Percentiles rank a stretch among this genome's conserved stretches.
Evolutionary conservation across 2,888 invertebrate genomes (phyloP).

Genomic region (Agrotis puta): DNA sequence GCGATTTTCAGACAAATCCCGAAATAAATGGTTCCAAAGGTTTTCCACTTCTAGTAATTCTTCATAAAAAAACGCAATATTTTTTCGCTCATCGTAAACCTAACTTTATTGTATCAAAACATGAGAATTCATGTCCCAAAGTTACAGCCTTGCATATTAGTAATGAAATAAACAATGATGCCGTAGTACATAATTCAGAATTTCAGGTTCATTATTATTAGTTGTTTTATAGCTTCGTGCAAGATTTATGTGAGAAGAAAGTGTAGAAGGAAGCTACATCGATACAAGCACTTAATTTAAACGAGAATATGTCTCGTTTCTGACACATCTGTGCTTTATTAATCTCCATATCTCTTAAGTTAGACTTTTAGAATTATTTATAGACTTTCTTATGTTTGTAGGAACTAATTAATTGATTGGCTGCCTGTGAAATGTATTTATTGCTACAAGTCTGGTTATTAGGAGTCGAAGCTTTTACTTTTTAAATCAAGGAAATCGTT

Average conservation of each 20-base stretch:
- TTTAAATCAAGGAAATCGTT: constrained; percentile 53
- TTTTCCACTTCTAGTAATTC: not conserved
- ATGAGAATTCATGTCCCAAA: constrained; percentile 27
- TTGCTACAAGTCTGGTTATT: constrained; percentile 30
- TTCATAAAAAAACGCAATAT: not conserved
- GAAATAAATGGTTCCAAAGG: not conserved
- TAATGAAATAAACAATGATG: constrained; percentile 20
- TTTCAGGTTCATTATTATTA: constrained; percentile 29
- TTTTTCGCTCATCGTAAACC: not conserved
- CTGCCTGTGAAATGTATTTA: constrained; percentile 39
- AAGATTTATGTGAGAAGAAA: constrained; percentile 53
- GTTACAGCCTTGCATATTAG: constrained; percentile 3
- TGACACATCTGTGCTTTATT: constrained; percentile 18
- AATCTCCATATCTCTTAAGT: constrained; percentile 29
- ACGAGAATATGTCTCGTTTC: constrained; percentile 10
- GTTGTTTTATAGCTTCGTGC: constrained; percentile 20
- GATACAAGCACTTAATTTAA: constrained; percentile 27
- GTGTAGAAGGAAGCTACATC: constrained; percentile 26
- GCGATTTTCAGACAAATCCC: not conserved
- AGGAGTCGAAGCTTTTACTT: constrained; percentile 54
- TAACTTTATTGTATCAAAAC: not conserved
- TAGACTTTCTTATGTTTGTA: constrained; percentile 39
- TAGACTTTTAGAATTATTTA: constrained; percentile 31
- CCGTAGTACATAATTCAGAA: constrained; percentile 17
- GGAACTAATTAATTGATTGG: constrained; percentile 49